phyloP scores from a whole-genome alignment of 2,888 invertebrate genomes.

The Polyommatus iphigenia region DNA sequence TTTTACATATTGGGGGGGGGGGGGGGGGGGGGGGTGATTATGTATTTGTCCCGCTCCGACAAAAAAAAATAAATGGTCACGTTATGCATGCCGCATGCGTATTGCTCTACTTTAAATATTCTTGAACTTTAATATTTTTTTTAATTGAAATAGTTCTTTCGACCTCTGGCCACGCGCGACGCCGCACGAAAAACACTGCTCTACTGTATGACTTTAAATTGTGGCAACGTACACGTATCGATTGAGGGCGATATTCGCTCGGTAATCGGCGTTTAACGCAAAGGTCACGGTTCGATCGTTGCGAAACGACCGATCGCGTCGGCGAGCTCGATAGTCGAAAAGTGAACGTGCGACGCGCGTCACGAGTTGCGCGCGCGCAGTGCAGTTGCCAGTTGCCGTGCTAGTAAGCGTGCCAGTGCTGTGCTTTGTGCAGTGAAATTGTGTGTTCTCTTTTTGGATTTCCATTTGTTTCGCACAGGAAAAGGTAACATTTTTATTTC shows the following conservation, averaged over 20 bases:
- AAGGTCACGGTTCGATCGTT: constrained; percentile 33
- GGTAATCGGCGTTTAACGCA: constrained; percentile 22
- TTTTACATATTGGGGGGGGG: too few species aligned
- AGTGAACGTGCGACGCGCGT: constrained; percentile 36
- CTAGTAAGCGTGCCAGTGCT: not conserved
- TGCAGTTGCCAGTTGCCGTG: not conserved
- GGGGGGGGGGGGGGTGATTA: too few species aligned
- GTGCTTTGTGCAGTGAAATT: constrained; percentile 24
- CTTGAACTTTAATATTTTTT: too few species aligned
- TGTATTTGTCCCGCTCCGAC: too few species aligned
- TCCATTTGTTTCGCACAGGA: not conserved
- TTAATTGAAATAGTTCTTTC: too few species aligned
- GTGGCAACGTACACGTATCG: constrained; percentile 5
- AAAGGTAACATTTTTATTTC: not conserved
- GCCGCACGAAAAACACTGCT: too few species aligned
- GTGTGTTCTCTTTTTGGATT: constrained; percentile 18
- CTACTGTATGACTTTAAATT: not conserved
- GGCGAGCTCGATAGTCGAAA: constrained; percentile 36
- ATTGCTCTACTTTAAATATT: too few species aligned
- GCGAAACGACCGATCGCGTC: constrained; percentile 26
- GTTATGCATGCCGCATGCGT: too few species aligned
- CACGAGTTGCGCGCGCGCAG: constrained; percentile 31
- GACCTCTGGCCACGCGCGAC: too few species aligned
- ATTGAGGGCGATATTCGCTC: not conserved
- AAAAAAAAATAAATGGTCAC: too few species aligned